Conservation (phyloP, 2,113 vertebrate species). For the Bujurquina vittata region DNA sequence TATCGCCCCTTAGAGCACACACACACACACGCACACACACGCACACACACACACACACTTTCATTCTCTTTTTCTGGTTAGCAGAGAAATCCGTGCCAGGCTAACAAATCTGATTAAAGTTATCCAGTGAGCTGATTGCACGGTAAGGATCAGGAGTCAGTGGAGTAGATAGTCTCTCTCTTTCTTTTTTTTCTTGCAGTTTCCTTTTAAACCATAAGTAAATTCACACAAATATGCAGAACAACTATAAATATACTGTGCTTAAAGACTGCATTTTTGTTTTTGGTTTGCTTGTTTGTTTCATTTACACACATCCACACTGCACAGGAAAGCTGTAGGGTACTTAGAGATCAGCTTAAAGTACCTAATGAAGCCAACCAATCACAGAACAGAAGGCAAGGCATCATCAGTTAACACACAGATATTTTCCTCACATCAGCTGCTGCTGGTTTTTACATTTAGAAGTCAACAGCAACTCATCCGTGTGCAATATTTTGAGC, state of each 20-base stretch:
- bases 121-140: slow-evolving; percentile 66
- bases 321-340: slow-evolving; percentile 19
- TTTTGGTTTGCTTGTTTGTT: neutral
- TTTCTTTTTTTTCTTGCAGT: slow-evolving; percentile 23
- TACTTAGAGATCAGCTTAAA: slow-evolving; percentile 64
- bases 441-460: neutral
- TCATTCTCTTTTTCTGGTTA: slow-evolving; percentile 40
- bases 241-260: neutral
- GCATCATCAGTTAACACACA: slow-evolving; percentile 33
- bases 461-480: neutral
- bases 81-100: slow-evolving; percentile 67
- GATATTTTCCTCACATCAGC: neutral
- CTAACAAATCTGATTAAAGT: slow-evolving; percentile 79
- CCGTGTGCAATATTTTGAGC: neutral
- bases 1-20: slow-evolving; percentile 17
- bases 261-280: neutral
- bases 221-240: neutral
- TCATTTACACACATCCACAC: neutral
- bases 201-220: neutral
- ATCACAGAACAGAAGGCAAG: slow-evolving; percentile 20
- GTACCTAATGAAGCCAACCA: slow-evolving; percentile 39
- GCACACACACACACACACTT: slow-evolving; percentile 32
- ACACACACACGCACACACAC: slow-evolving; percentile 32
- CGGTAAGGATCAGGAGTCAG: slow-evolving; percentile 53
- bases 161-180: slow-evolving; percentile 30